These are phyloP conservation scores for Siniperca undulata DNA, from an alignment of 2,797 vertebrate genomes.

Conservation along the genomic window DNA sequence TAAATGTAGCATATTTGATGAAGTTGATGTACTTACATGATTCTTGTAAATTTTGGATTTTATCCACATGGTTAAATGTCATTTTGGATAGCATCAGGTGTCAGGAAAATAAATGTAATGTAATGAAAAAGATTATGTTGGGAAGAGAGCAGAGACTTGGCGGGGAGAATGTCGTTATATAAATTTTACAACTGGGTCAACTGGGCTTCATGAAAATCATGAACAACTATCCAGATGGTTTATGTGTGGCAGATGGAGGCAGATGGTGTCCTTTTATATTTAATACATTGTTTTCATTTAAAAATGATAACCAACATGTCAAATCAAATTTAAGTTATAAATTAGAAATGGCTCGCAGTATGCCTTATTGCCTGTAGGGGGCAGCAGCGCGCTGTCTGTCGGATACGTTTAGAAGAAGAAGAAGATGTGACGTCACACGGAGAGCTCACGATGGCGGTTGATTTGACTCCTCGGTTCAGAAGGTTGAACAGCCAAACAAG, in stretches of 20 bases:
- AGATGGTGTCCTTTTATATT: background rate
- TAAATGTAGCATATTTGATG: no score
- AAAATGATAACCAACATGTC: background rate
- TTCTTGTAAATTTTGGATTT: no score
- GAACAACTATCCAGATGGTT: background rate
- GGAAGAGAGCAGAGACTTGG: background rate
- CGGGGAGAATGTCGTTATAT: background rate
- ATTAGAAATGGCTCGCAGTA: background rate
- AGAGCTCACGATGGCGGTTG: slow-evolving; percentile 81
- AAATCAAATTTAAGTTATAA: background rate
- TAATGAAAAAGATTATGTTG: no score
- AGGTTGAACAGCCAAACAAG: slow-evolving; percentile 84
- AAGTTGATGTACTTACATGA: no score
- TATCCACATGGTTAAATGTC: no score
- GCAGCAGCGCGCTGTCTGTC: background rate
- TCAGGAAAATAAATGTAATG: no score
- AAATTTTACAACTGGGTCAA: background rate
- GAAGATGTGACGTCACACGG: slow-evolving; percentile 42
- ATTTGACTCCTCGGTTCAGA: slow-evolving; percentile 89
- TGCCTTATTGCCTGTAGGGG: background rate
- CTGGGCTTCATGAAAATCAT: background rate
- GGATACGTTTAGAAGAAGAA: background rate
- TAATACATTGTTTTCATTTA: background rate
- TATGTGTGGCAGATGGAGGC: background rate
- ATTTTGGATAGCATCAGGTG: no score